Percentiles rank a stretch among this genome's conserved stretches.
phyloP scores from a whole-genome alignment of 2,797 vertebrate genomes.

The Enteromius thamalakanensis region DNA sequence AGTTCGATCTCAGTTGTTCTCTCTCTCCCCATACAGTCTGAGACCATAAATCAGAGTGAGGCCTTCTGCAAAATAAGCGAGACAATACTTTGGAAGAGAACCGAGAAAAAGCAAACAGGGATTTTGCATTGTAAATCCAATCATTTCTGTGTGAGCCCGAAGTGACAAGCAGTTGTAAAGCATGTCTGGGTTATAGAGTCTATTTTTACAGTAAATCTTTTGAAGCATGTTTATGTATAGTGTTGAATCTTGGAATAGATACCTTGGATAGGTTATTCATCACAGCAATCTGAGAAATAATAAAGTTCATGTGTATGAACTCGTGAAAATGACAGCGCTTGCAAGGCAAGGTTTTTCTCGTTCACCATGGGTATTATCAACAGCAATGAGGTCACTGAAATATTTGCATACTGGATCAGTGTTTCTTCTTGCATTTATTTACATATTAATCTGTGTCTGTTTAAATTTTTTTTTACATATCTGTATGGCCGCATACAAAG shows the following conservation, averaged over 20 bases:
- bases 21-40: background rate
- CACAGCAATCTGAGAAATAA: background rate
- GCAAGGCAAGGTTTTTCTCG: background rate
- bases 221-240: no score
- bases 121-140: conserved; percentile 33
- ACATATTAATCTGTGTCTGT: background rate
- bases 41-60: conserved; percentile 25
- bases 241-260: background rate
- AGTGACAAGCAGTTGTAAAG: conserved; percentile 49
- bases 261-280: background rate
- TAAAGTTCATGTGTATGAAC: background rate
- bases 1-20: background rate
- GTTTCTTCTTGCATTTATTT: background rate
- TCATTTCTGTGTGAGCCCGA: conserved; percentile 12
- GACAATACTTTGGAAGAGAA: conserved; percentile 27
- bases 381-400: background rate
- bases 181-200: conserved; percentile 23
- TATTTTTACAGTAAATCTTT: conserved; percentile 41
- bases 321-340: background rate
- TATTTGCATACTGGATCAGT: background rate
- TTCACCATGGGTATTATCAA: background rate
- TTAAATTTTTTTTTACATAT: background rate
- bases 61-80: background rate
- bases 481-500: background rate
- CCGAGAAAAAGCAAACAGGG: background rate